Base-by-base conservation (phyloP, 2,888 invertebrate species). In the Sarcophaga rosellei region DNA sequence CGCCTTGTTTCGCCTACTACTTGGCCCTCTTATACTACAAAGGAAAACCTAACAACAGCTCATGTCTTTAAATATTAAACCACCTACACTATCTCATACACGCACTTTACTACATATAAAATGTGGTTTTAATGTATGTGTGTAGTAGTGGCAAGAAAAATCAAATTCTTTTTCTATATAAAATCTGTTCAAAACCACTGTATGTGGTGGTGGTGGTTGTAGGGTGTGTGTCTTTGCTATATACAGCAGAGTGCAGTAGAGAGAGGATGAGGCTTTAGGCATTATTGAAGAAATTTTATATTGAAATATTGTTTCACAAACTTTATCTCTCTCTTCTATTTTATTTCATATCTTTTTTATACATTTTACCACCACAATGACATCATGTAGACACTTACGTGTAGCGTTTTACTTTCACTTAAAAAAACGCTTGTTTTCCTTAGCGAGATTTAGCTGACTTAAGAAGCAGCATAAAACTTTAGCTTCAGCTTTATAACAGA, bases 371-470 rank as follows among this genome's bases (percentile, higher is more conserved):
- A 35, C 35, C 35, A 35, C 8, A 35, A 10, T 75, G 65, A 1
- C 6, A 20, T 25, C 21, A 11, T 65, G 47, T 6, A 73, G 17
- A 23, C 62, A n/a, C 35, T 62, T 74, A 59, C 20, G 45, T 8
- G 47, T 10, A 62, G 21, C 15, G 25, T 11, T 68, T 74, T 74
- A 74, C 80, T 81, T 68, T 74, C 68, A 68, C 61, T 73, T 44
- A 8, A 65, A 72, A 47, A 72, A 25, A 35, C 11, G 47, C 5
- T 47, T 53, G 45, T 35, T 69, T 23, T 11, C 15, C 66, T 57
- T 53, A 35, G 47, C 6, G 5, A 66, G 57, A 47, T 80, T 72
- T 57, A 25, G 70, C 25, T n/a, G 53, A 59, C 35, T 57, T 65
- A 72, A 44, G 63, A 72, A 65, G 35, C 35, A 35, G 35, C 35